Base-by-base conservation (phyloP, 2,797 vertebrate genomes). In the Adrianichthys oophorus region DNA sequence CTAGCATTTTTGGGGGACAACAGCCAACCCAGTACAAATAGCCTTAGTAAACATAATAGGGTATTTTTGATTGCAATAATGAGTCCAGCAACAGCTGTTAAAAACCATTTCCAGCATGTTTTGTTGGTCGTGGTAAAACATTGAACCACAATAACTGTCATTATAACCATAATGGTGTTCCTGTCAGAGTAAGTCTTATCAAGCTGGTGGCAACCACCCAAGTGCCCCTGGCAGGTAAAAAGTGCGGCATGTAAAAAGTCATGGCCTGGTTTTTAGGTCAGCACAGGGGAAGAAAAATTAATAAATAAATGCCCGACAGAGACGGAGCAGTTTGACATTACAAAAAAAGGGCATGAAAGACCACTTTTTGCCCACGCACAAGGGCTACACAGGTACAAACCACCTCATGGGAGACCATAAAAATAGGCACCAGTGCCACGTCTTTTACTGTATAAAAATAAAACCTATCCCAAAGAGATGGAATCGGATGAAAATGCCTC, bases 161-260 rank as follows among this genome's bases (percentile, higher is more conserved):
- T 85, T 85, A 86, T 52, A 78, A 85, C 81, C 68, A 76, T 76
- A 87, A 88, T 86, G 75, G 76, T 67, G 79, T 78, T 76, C 72
- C 71, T 81, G 86, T 83, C 70, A 74, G 57, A 72, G 79, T 71
- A 63, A 68, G 76, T 70, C 76, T 85, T 82, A 85, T 80, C 82
- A 64, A 72, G 48, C 59, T 55, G 48, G 54, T 76, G 74, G 79
- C 78, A 73, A 83, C 62, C 72, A 67, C 63, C 52, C 65, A 74
- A 68, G 72, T 64, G 51, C 75, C 67, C 71, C 43, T 68, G 67
- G 69, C 83, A 84, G 85, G 84, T 81, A 79, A 87, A 84, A 76
- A 86, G 45, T 45, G 66, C 18, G 15, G n/a, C 17, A 18, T 10
- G 19, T 13, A 46, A 46, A 56, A 83, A 72, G 52, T 62, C 66